Conservation (phyloP, 2,113 vertebrate species). For the Salvator merianae region DNA sequence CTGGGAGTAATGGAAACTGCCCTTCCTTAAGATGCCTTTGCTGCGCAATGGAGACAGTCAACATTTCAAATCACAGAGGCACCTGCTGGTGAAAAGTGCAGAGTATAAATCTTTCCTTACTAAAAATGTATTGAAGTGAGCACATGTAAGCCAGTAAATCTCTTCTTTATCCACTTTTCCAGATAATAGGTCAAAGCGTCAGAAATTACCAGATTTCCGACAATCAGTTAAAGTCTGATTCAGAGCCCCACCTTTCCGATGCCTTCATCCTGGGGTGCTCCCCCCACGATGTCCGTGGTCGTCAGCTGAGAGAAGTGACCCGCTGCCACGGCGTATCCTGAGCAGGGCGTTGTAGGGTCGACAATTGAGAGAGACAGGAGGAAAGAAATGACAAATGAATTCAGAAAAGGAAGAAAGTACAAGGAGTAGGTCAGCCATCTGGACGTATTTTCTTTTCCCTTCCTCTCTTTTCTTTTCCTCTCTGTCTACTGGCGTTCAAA, state of each 20-base stretch:
- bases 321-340: conserved; percentile 94
- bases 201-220: background rate
- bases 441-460: background rate
- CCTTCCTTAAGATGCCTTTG: too few relatives aligned
- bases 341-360: background rate
- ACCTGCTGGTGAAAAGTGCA: too few relatives aligned
- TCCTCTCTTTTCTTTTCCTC: conserved; percentile 7
- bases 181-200: background rate
- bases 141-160: too few relatives aligned
- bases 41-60: too few relatives aligned
- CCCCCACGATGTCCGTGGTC: conserved; percentile 88
- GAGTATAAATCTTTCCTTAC: too few relatives aligned
- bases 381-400: conserved; percentile 3
- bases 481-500: background rate
- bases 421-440: conserved; percentile 38
- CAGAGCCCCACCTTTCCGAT: conserved; percentile 86
- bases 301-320: conserved; percentile 90
- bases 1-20: too few relatives aligned
- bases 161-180: background rate
- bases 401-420: background rate
- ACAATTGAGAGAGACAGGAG: background rate
- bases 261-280: conserved; percentile 93
- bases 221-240: conserved; percentile 13
- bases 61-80: too few relatives aligned
- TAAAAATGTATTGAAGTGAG: too few relatives aligned